Conservation (phyloP, 2,797 vertebrate species). For the Rhynchotus rufescens region DNA sequence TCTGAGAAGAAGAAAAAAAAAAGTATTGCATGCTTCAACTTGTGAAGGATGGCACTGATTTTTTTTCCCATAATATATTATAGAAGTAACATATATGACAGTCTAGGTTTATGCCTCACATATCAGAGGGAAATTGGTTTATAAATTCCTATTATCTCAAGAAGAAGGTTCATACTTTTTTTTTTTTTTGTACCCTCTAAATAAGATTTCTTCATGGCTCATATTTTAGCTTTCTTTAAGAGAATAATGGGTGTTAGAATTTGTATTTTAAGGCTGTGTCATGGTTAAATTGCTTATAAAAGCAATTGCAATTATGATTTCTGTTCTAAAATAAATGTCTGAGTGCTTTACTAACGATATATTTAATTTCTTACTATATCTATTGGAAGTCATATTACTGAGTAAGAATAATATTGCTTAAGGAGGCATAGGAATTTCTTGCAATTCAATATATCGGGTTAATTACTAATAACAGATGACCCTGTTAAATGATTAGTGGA, state of each 20-base stretch:
- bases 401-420: not conserved
- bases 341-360: not conserved
- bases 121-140: not conserved
- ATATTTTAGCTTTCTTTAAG: not conserved
- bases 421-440: not conserved
- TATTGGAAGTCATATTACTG: not conserved
- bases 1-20: not conserved
- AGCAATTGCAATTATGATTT: not conserved
- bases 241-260: not conserved
- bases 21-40: not conserved
- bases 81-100: not conserved
- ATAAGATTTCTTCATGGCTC: not conserved
- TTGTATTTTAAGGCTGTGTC: not conserved
- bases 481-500: not conserved
- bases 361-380: not conserved
- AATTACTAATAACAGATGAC: not conserved
- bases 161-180: not conserved
- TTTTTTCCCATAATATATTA: not conserved
- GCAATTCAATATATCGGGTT: not conserved
- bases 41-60: not conserved
- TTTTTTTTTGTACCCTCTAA: not conserved
- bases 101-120: not conserved
- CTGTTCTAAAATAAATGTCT: not conserved
- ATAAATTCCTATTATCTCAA: not conserved
- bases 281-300: not conserved